Percentiles rank a stretch among this genome's conserved stretches.
These are phyloP conservation scores for Himalopsyche anomala DNA, from an alignment of 2,888 invertebrate genomes.

Conservation along the genomic window DNA sequence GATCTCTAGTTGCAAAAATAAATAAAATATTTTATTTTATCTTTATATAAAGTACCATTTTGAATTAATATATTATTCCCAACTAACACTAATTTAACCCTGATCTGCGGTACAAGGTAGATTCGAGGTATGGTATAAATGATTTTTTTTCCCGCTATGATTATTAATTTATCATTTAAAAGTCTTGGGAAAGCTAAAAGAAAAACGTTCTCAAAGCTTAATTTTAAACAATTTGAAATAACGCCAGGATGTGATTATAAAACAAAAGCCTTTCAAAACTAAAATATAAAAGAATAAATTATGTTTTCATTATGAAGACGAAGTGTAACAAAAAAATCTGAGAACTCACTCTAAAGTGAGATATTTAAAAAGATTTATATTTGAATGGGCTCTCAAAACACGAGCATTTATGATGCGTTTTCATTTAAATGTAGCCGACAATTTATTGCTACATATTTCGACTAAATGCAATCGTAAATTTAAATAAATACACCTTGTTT, in stretches of 20 bases:
- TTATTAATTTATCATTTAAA: no score
- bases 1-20: no score
- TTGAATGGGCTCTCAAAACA: slow-evolving; percentile 31
- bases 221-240: not conserved
- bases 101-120: no score
- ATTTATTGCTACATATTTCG: slow-evolving; percentile 42
- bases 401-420: slow-evolving; percentile 35
- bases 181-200: not conserved
- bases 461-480: slow-evolving; percentile 42
- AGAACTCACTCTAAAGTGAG: slow-evolving; percentile 21
- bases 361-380: slow-evolving; percentile 43
- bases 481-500: slow-evolving; percentile 42
- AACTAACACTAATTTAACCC: no score
- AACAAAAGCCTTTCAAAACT: slow-evolving; percentile 27
- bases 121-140: no score
- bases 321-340: not conserved
- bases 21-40: no score
- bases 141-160: no score
- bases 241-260: slow-evolving; percentile 21
- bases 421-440: slow-evolving; percentile 37
- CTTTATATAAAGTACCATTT: no score
- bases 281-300: slow-evolving; percentile 3
- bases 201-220: not conserved
- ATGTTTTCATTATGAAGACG: not conserved
- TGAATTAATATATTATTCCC: no score